Percentiles rank a stretch among this genome's conserved stretches.
phyloP scores from a whole-genome alignment of 1,140 invertebrate species.

The Microvelia longipes region DNA sequence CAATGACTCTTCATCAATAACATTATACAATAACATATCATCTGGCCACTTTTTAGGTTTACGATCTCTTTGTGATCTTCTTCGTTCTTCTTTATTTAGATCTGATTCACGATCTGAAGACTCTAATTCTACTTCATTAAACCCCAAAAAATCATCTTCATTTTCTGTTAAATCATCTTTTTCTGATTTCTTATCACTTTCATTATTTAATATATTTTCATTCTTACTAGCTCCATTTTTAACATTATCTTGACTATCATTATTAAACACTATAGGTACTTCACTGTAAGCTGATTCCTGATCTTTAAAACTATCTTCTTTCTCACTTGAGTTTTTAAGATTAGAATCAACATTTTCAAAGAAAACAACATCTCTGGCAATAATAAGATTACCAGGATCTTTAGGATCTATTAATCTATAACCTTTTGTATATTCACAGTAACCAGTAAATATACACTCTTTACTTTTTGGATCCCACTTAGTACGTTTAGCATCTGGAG shows the following conservation, averaged over 20 bases:
- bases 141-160: background rate
- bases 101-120: background rate
- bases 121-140: background rate
- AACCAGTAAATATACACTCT: conserved; percentile 24
- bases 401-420: conserved; percentile 5
- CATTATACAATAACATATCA: background rate
- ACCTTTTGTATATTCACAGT: conserved; percentile 1
- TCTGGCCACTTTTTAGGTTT: background rate
- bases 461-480: conserved; percentile 22
- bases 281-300: background rate
- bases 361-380: conserved; percentile 7
- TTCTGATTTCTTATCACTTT: no score
- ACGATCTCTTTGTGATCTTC: background rate
- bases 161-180: no score
- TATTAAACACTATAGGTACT: background rate
- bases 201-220: background rate
- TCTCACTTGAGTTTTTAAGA: background rate
- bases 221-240: background rate
- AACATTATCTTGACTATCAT: background rate
- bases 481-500: conserved; percentile 16
- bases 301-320: no score
- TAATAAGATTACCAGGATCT: background rate
- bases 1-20: background rate
- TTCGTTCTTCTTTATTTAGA: background rate
- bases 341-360: background rate